Conservation (phyloP, 2,797 vertebrate genomes). For the Etheostoma perlongum region DNA sequence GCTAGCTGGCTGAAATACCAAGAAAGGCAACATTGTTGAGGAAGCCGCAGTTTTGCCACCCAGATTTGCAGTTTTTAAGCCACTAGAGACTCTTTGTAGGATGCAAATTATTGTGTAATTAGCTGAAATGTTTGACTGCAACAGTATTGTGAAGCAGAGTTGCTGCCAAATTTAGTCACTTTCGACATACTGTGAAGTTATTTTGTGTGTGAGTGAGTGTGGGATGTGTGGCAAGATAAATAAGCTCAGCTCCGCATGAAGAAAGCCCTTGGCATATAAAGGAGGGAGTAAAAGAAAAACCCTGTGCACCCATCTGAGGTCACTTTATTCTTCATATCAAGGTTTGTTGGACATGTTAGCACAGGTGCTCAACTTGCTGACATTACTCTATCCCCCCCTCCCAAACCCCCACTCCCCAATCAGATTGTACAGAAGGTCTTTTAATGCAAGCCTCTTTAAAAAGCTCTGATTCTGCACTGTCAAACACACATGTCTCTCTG, state of each 20-base stretch:
- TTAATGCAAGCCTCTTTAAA: slow-evolving; percentile 55
- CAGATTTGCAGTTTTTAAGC: slow-evolving; percentile 28
- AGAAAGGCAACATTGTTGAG: slow-evolving; percentile 20
- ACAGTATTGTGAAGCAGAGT: slow-evolving; percentile 55
- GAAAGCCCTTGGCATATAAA: slow-evolving; percentile 16
- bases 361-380: slow-evolving; percentile 76
- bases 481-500: slow-evolving; percentile 56
- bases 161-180: slow-evolving; percentile 37
- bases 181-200: slow-evolving; percentile 22
- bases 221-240: slow-evolving; percentile 13
- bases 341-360: slow-evolving; percentile 72
- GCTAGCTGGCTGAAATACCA: slow-evolving; percentile 21
- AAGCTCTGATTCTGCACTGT: slow-evolving; percentile 50
- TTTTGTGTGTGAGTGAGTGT: neutral
- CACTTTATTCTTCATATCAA: slow-evolving; percentile 68
- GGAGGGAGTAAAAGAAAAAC: neutral
- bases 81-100: slow-evolving; percentile 42
- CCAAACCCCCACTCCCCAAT: slow-evolving; percentile 11
- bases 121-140: slow-evolving; percentile 44
- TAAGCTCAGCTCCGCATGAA: slow-evolving; percentile 9
- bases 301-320: slow-evolving; percentile 47
- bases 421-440: slow-evolving; percentile 43
- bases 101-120: slow-evolving; percentile 47
- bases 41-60: slow-evolving; percentile 37
- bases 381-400: slow-evolving; percentile 33